Conservation (phyloP, 2,888 invertebrate genomes). For the Scaptomyza tumidula region DNA sequence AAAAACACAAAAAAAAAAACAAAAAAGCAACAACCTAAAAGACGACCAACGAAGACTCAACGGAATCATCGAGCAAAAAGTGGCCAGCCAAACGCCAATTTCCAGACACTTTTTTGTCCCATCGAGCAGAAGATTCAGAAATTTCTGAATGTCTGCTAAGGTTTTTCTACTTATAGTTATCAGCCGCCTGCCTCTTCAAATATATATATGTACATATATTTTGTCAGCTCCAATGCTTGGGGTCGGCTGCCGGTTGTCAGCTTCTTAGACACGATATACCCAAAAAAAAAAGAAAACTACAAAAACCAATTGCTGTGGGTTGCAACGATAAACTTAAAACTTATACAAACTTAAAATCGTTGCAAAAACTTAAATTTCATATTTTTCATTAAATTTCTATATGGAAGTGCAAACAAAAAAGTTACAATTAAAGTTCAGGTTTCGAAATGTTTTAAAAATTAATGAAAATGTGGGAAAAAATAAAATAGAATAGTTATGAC, state of each 20-base stretch:
- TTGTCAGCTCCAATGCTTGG: slow-evolving; percentile 43
- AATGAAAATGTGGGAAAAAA: too few species aligned
- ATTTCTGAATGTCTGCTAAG: slow-evolving; percentile 78
- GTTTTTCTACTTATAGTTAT: slow-evolving; percentile 61
- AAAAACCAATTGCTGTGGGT: background rate
- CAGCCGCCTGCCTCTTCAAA: slow-evolving; percentile 16
- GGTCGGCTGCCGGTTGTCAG: slow-evolving; percentile 17
- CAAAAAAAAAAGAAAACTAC: background rate
- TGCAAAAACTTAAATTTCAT: too few species aligned
- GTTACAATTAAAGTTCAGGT: too few species aligned
- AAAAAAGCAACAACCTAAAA: slow-evolving; percentile 24
- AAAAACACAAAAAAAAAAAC: slow-evolving; percentile 53
- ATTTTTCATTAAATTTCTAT: too few species aligned
- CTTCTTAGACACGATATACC: slow-evolving; percentile 18
- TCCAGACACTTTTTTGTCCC: slow-evolving; percentile 73
- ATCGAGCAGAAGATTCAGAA: slow-evolving; percentile 49
- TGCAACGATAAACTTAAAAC: background rate
- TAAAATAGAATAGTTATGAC: too few species aligned
- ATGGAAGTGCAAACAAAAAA: too few species aligned
- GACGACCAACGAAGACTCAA: slow-evolving; percentile 27
- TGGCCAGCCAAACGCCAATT: slow-evolving; percentile 52
- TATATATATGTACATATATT: slow-evolving; percentile 22
- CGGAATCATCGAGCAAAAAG: slow-evolving; percentile 60
- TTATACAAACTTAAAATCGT: too few species aligned
- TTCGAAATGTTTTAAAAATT: too few species aligned